phyloP scores from a whole-genome alignment of 2,797 vertebrate species.

The Selene dorsalis region DNA sequence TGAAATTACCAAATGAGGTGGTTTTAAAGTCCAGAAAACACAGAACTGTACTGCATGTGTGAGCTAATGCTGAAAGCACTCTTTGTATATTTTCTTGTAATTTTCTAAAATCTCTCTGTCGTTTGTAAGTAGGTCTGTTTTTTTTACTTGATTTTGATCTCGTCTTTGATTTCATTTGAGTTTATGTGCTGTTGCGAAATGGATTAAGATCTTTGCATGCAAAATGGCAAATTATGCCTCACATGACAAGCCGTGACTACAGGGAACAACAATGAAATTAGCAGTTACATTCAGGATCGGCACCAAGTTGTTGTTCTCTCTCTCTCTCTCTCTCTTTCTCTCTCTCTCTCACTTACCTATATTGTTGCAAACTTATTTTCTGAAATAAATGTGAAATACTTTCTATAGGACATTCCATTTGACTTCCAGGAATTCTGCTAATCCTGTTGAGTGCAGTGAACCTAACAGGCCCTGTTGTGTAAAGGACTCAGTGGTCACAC shows the following conservation, averaged over 20 bases:
- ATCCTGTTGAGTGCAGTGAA: conserved; percentile 74
- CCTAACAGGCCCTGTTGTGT: conserved; percentile 53
- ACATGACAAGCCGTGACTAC: conserved; percentile 24
- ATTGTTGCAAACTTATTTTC: conserved; percentile 6
- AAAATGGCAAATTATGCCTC: conserved; percentile 14
- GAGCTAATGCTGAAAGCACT: not conserved
- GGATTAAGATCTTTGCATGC: not conserved
- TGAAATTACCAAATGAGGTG: not conserved
- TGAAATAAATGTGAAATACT: conserved; percentile 41
- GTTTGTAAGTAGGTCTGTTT: not conserved
- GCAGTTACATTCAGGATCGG: not conserved
- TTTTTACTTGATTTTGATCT: conserved; percentile 24
- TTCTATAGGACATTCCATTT: conserved; percentile 49
- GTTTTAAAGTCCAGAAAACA: not conserved
- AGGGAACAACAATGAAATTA: conserved; percentile 35
- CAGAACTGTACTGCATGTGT: not conserved
- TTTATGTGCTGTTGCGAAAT: not conserved
- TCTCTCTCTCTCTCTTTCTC: not conserved
- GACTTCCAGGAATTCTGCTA: conserved; percentile 67
- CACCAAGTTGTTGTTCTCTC: not conserved
- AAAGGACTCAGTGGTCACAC: conserved; percentile 60
- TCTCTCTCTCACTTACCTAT: not conserved
- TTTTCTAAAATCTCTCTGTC: not conserved
- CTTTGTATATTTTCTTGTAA: not conserved
- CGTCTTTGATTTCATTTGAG: conserved; percentile 24